A percentile compares a stretch with the other conserved stretches of the same genome.
These are phyloP conservation scores for Meles meles DNA, from an alignment of 2,113 vertebrate genomes.

Conservation along the genomic window DNA sequence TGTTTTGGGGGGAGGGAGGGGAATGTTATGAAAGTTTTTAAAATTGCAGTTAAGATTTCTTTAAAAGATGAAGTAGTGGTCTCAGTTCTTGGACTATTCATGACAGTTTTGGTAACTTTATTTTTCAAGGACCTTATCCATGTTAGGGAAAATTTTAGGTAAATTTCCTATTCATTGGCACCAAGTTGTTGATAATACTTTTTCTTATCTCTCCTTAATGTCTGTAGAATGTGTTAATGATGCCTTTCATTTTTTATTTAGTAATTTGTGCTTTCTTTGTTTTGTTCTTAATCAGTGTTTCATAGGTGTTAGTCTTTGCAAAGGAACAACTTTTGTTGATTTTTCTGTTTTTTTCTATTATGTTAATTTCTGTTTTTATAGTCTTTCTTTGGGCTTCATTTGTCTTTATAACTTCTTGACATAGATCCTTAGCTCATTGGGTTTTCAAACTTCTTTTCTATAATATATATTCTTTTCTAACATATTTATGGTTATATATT, in stretches of 20 bases:
- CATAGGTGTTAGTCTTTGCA: not conserved
- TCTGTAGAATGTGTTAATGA: not conserved
- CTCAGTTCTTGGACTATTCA: not conserved
- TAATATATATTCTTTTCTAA: not conserved
- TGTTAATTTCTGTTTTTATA: not conserved
- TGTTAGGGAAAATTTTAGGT: not conserved
- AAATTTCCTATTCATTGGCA: not conserved
- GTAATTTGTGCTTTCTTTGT: not conserved
- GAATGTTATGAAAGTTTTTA: not conserved
- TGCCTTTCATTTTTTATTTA: not conserved
- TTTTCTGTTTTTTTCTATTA: not conserved
- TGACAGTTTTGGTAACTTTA: not conserved
- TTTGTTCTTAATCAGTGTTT: not conserved
- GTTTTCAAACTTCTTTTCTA: not conserved
- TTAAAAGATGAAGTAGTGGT: not conserved
- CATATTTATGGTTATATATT: not conserved
- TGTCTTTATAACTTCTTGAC: not conserved
- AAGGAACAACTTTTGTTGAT: not conserved
- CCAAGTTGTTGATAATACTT: not conserved
- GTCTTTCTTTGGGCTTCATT: not conserved
- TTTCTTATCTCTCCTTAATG: not conserved
- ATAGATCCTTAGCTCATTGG: not conserved
- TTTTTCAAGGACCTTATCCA: not conserved
- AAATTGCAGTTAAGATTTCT: not conserved
- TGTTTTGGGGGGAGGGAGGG: not conserved